Evolutionary conservation across 2,888 invertebrate genomes (phyloP).

Genomic region (Synanthedon vespiformis): DNA sequence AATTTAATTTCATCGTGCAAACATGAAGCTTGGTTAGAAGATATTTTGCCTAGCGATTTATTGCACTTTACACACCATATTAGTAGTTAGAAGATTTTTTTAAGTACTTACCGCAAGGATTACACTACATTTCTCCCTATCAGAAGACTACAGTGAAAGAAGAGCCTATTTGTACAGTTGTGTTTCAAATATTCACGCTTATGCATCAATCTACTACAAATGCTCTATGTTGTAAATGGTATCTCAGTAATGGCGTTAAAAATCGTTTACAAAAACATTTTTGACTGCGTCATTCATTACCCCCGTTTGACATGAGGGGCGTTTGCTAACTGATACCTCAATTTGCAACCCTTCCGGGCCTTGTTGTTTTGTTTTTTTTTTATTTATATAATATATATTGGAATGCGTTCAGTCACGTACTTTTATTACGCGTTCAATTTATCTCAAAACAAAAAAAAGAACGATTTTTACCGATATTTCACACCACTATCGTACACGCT

Average conservation of each 20-base stretch:
- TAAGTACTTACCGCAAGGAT: too few species aligned
- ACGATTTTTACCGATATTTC: constrained; percentile 4
- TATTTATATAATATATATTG: constrained; percentile 5
- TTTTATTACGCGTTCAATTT: constrained; percentile 8
- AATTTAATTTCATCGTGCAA: neutral
- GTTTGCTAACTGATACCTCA: constrained; percentile 10
- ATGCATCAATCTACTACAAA: too few species aligned
- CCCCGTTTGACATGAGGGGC: constrained; percentile 17
- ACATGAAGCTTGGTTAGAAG: neutral
- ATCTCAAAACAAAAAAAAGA: neutral
- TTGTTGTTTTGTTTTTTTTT: constrained; percentile 19
- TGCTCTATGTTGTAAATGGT: constrained; percentile 5
- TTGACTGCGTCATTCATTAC: constrained; percentile 21
- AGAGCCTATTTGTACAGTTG: too few species aligned
- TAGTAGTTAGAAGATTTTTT: too few species aligned
- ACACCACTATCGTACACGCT: constrained; percentile 1
- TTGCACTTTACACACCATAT: too few species aligned
- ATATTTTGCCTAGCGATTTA: too few species aligned
- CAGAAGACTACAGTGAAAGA: too few species aligned
- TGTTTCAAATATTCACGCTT: too few species aligned
- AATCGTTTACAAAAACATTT: constrained; percentile 21
- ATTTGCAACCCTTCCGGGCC: constrained; percentile 4
- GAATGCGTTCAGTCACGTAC: constrained; percentile 7
- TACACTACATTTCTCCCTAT: too few species aligned
- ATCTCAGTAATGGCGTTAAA: neutral